phyloP scores from a whole-genome alignment of 2,797 vertebrate species.

The Rhinoraja longicauda region DNA sequence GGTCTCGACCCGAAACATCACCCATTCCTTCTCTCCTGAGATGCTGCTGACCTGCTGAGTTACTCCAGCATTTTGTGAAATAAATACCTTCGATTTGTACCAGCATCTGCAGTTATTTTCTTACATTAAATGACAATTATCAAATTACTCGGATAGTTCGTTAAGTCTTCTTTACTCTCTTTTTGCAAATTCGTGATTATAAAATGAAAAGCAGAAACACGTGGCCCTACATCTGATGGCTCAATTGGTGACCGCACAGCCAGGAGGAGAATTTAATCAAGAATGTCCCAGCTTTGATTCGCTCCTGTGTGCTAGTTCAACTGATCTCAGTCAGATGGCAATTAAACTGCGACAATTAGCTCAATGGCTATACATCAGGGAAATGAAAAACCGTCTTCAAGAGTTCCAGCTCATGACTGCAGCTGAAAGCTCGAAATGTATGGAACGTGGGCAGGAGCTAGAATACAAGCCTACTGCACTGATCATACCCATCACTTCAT shows the following conservation, averaged over 20 bases:
- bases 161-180: neutral
- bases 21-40: too few relatives aligned
- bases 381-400: neutral
- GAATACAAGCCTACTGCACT: neutral
- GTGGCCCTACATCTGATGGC: too few relatives aligned
- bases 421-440: neutral
- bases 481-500: neutral
- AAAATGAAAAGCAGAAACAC: neutral
- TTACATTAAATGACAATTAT: neutral
- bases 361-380: neutral
- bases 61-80: too few relatives aligned
- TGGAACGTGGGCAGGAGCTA: neutral
- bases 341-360: neutral
- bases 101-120: too few relatives aligned
- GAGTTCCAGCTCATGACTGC: neutral
- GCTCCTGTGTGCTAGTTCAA: neutral
- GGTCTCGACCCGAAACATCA: too few relatives aligned
- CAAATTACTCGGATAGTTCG: neutral
- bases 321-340: neutral
- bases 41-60: too few relatives aligned
- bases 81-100: too few relatives aligned
- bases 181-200: neutral
- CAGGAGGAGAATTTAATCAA: neutral
- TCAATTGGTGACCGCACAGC: neutral
- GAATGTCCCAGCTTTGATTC: neutral